These are phyloP conservation scores for Metallyticus violacea DNA, from an alignment of 2,888 invertebrate genomes.

Conservation along the genomic window DNA sequence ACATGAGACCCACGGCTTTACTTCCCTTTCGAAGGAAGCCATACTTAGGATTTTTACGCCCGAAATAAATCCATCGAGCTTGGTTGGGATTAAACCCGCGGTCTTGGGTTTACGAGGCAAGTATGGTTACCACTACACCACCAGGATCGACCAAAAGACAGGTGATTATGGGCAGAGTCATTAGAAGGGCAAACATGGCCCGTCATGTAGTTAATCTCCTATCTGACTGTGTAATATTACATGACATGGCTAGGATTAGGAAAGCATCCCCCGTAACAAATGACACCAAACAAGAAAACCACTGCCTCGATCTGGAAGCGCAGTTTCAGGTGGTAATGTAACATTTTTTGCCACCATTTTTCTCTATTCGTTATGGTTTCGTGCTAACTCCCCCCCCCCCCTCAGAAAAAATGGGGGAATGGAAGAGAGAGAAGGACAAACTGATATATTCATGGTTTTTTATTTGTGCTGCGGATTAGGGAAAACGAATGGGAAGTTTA, in stretches of 20 bases:
- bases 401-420: background rate
- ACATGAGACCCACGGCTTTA: too few relatives aligned
- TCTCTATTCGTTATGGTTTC: background rate
- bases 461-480: background rate
- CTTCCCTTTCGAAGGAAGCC: too few relatives aligned
- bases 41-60: too few relatives aligned
- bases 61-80: too few relatives aligned
- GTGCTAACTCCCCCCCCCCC: background rate
- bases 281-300: background rate
- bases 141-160: too few relatives aligned
- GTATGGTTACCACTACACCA: too few relatives aligned
- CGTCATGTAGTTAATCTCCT: background rate
- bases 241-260: background rate
- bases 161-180: background rate
- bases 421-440: background rate
- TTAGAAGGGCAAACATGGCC: background rate
- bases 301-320: background rate
- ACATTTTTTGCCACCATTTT: background rate
- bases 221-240: background rate
- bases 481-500: background rate
- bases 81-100: too few relatives aligned
- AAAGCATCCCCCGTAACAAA: background rate
- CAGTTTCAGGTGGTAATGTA: background rate
- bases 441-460: background rate
- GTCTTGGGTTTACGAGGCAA: too few relatives aligned